phyloP scores from a whole-genome alignment of 2,888 invertebrate genomes.

The Pogonocherus hispidulus region DNA sequence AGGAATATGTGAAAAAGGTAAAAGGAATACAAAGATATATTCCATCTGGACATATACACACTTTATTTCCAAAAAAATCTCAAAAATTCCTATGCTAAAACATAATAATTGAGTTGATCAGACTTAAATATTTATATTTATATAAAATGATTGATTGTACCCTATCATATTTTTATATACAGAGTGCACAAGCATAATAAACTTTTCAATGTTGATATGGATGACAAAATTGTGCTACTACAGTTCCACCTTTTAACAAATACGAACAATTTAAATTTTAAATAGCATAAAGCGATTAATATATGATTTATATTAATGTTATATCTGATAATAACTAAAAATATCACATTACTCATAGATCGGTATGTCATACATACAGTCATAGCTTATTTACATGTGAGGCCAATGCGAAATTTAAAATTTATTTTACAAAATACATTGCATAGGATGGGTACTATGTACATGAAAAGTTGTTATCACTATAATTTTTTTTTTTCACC shows the following conservation, averaged over 20 bases:
- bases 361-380: constrained; percentile 14
- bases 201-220: neutral
- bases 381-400: constrained; percentile 19
- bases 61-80: constrained; percentile 35
- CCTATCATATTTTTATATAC: constrained; percentile 43
- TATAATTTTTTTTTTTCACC: neutral
- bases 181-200: constrained; percentile 47
- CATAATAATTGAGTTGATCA: constrained; percentile 26
- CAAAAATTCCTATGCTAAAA: constrained; percentile 7
- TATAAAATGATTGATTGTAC: constrained; percentile 40
- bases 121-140: constrained; percentile 26
- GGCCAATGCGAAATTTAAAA: neutral
- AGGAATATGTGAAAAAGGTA: too few relatives aligned
- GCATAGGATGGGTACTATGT: neutral
- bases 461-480: neutral
- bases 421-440: constrained; percentile 4
- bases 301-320: constrained; percentile 12
- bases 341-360: constrained; percentile 25
- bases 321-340: constrained; percentile 6
- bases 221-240: constrained; percentile 30
- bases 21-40: too few relatives aligned
- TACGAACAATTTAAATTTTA: neutral
- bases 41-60: constrained; percentile 28
- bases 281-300: constrained; percentile 24
- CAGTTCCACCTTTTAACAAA: constrained; percentile 14